A percentile compares a stretch with the other conserved stretches of the same genome.
These are phyloP conservation scores for Pocillopora meandrina DNA, from an alignment of 92 coral and sea anemone genomes.

Conservation along the genomic window DNA sequence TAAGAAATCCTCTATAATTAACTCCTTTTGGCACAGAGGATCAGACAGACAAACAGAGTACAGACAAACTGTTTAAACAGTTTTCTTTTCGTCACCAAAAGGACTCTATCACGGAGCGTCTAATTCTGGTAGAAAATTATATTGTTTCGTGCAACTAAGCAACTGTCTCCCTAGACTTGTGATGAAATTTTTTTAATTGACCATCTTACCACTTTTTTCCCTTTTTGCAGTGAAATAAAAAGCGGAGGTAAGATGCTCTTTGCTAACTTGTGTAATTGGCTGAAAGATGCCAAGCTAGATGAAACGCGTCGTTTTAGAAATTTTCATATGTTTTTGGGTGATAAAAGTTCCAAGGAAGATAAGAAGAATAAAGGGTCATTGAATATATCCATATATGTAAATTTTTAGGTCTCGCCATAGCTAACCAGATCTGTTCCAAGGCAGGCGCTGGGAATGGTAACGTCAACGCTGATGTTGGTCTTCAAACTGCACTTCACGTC, in stretches of 20 bases:
- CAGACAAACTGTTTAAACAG: too few relatives aligned
- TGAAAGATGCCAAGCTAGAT: background rate
- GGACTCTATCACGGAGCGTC: too few relatives aligned
- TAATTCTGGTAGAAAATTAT: too few relatives aligned
- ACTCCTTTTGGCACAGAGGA: too few relatives aligned
- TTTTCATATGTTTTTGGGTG: too few relatives aligned
- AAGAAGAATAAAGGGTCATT: background rate
- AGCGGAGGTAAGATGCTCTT: slow-evolving; percentile 13
- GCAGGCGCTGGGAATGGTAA: slow-evolving; percentile 2
- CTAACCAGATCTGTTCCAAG: background rate
- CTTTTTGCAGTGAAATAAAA: slow-evolving; percentile 8
- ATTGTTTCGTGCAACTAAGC: too few relatives aligned
- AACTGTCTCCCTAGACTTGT: background rate
- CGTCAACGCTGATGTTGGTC: slow-evolving; percentile 53
- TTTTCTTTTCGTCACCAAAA: too few relatives aligned
- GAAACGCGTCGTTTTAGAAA: too few relatives aligned
- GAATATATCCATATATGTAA: background rate
- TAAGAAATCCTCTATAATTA: too few relatives aligned
- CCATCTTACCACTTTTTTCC: background rate
- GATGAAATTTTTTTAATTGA: background rate
- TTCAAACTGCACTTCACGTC: slow-evolving; percentile 61
- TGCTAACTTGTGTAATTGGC: background rate
- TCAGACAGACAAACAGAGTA: too few relatives aligned
- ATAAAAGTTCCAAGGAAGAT: too few relatives aligned
- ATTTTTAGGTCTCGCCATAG: slow-evolving; percentile 23